Percentiles rank a stretch among this genome's conserved stretches.
These are phyloP conservation scores for Plutomurus gul DNA, from an alignment of 1,140 invertebrate species.

Conservation along the genomic window DNA sequence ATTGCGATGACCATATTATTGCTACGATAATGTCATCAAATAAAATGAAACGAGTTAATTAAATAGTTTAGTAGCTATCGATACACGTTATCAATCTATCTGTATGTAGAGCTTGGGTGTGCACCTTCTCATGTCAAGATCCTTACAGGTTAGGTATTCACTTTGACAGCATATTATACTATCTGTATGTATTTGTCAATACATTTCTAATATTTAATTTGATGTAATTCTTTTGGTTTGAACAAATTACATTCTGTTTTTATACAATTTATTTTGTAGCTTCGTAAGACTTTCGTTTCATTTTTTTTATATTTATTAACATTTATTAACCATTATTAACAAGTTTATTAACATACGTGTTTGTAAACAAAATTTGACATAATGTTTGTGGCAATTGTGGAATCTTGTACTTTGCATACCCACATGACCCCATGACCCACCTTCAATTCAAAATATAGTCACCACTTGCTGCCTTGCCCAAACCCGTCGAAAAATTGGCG, in stretches of 20 bases:
- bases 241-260: background rate
- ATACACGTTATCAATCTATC: background rate
- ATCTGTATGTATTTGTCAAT: background rate
- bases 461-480: constrained; percentile 27
- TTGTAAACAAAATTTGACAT: constrained; percentile 2
- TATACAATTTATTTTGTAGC: background rate
- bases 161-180: constrained; percentile 9
- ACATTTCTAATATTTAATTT: background rate
- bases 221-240: background rate
- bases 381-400: constrained; percentile 1
- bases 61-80: background rate
- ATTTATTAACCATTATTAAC: background rate
- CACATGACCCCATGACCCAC: background rate
- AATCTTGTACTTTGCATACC: background rate
- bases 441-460: constrained; percentile 15
- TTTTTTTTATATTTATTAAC: background rate
- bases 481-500: constrained; percentile 32
- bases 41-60: constrained; percentile 7
- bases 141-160: constrained; percentile 24
- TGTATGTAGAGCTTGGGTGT: constrained; percentile 28
- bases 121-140: constrained; percentile 28
- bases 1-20: too few species aligned
- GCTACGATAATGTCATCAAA: constrained; percentile 26
- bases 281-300: background rate
- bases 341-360: too few species aligned